These are phyloP conservation scores for Platysteira castanea DNA, from an alignment of 2,113 vertebrate species.

Conservation along the genomic window DNA sequence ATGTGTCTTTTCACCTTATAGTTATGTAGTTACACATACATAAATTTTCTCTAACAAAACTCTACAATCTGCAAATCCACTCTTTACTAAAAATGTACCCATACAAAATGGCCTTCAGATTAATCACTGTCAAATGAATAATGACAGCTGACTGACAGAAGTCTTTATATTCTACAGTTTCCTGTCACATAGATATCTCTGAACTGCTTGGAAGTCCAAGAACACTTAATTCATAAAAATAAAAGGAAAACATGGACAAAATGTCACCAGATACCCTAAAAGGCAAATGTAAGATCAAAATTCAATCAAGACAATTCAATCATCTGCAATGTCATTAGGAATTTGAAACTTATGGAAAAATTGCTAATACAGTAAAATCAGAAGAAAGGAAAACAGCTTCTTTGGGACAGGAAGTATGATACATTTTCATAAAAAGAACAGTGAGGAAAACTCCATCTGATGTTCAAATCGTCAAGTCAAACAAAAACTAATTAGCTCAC, in stretches of 20 bases:
- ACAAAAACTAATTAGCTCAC: not conserved
- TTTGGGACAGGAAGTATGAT: not conserved
- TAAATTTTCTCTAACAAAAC: not conserved
- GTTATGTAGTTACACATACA: accelerated
- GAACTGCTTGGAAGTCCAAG: not conserved
- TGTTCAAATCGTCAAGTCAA: not conserved
- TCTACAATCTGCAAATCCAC: not conserved
- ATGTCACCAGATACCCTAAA: not conserved
- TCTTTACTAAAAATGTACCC: not conserved
- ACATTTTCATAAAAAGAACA: not conserved
- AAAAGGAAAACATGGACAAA: not conserved
- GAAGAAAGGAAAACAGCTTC: not conserved
- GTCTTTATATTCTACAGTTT: not conserved
- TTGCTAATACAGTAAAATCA: not conserved
- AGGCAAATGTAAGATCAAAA: not conserved
- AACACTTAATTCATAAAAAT: not conserved
- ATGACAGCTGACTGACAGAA: not conserved
- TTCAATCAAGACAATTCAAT: not conserved
- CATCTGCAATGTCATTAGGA: not conserved
- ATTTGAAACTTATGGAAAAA: not conserved
- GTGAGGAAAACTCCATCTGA: not conserved
- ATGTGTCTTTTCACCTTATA: not conserved
- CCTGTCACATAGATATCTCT: not conserved
- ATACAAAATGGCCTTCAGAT: not conserved
- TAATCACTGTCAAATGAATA: not conserved